A percentile compares a stretch with the other conserved stretches of the same genome.
Conservation (phyloP, 2,888 invertebrate genomes). For the Xanthorhoe designata region DNA sequence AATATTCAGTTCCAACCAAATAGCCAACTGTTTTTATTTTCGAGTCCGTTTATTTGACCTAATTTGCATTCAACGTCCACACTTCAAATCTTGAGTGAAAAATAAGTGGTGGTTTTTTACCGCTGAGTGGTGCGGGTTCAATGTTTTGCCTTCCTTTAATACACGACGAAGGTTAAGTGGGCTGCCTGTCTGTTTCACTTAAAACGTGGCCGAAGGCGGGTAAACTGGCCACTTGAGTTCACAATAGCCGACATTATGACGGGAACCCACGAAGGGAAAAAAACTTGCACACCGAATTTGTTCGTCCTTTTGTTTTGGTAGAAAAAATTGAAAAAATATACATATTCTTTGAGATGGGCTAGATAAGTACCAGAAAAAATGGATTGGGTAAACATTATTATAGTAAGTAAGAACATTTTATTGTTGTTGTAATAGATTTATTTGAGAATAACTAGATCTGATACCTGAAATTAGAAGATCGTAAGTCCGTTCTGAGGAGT, state of each 20-base stretch:
- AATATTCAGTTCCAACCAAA: slow-evolving; percentile 6
- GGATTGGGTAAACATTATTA: too few species aligned
- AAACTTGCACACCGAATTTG: slow-evolving; percentile 8
- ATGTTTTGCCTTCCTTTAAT: slow-evolving; percentile 72
- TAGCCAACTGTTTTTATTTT: slow-evolving; percentile 19
- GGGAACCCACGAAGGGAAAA: slow-evolving; percentile 18
- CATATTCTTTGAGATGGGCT: too few species aligned
- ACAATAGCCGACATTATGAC: slow-evolving; percentile 35
- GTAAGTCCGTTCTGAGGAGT: background rate
- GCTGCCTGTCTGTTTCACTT: slow-evolving; percentile 77
- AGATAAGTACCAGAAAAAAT: too few species aligned
- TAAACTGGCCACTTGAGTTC: slow-evolving; percentile 41
- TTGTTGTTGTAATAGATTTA: too few species aligned
- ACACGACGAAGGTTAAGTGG: slow-evolving; percentile 80
- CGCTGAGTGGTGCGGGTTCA: slow-evolving; percentile 59
- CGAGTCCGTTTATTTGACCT: slow-evolving; percentile 34
- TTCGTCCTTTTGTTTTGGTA: slow-evolving; percentile 13
- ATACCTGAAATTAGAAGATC: too few species aligned
- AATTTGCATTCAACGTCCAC: slow-evolving; percentile 34
- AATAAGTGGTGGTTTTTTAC: slow-evolving; percentile 47
- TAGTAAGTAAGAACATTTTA: too few species aligned
- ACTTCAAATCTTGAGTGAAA: slow-evolving; percentile 36
- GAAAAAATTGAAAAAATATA: background rate
- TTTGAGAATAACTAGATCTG: too few species aligned
- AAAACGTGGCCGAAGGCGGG: slow-evolving; percentile 64